phyloP scores from a whole-genome alignment of 92 coral and sea anemone genomes.

The Phenganax stokvisi region DNA sequence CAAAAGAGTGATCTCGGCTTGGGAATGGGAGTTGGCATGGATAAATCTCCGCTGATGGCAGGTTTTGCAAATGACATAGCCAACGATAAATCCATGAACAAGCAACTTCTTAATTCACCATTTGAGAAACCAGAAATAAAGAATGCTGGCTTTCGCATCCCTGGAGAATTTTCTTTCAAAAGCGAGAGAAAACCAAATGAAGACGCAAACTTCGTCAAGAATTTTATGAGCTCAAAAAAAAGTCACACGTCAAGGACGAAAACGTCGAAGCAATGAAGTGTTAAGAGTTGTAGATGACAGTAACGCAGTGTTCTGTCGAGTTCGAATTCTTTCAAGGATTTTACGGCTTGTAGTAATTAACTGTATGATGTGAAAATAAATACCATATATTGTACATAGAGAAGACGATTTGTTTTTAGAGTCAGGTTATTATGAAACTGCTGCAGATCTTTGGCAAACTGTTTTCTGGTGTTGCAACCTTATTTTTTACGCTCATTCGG shows the following conservation, averaged over 20 bases:
- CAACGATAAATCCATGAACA: neutral
- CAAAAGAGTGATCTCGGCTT: conserved; percentile 24
- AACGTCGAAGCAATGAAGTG: neutral
- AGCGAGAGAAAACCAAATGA: conserved; percentile 16
- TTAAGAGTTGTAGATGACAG: neutral
- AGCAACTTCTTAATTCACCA: conserved; percentile 8
- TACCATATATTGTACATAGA: too few species aligned
- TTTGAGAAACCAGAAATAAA: conserved; percentile 21
- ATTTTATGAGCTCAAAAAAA: conserved; percentile 38
- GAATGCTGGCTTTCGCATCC: conserved; percentile 37
- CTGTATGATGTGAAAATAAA: too few species aligned
- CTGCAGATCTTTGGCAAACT: too few species aligned
- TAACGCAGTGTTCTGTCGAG: too few species aligned
- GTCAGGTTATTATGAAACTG: too few species aligned
- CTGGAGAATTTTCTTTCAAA: conserved; percentile 36
- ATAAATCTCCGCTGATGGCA: conserved; percentile 12
- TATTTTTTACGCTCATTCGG: too few species aligned
- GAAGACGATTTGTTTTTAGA: too few species aligned
- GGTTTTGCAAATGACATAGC: neutral
- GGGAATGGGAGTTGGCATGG: conserved; percentile 36
- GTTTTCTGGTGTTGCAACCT: too few species aligned
- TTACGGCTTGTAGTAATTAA: too few species aligned
- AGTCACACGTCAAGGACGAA: conserved; percentile 9
- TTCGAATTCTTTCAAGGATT: too few species aligned
- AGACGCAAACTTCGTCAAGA: conserved; percentile 32